Evolutionary conservation across 2,888 invertebrate genomes (phyloP).

Genomic region (Heliconius aoede): DNA sequence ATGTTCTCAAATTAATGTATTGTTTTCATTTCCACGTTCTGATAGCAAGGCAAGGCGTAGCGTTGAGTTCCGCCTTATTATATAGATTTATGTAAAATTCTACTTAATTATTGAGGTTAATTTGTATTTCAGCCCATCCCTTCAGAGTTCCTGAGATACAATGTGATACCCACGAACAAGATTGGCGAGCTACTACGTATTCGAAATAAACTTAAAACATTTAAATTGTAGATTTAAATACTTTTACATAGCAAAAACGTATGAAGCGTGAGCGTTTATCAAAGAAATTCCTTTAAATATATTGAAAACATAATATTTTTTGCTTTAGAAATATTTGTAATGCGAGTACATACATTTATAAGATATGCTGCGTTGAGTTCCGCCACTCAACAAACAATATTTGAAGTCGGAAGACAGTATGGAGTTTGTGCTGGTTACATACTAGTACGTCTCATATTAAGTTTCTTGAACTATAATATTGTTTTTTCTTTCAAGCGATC

Average conservation of each 20-base stretch:
- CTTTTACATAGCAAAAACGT: neutral
- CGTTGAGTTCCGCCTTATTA: too few species aligned
- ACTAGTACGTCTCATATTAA: too few species aligned
- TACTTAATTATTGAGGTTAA: neutral
- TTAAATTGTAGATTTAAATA: constrained; percentile 14
- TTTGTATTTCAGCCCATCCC: constrained; percentile 54
- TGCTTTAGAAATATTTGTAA: neutral
- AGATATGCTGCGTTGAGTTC: neutral
- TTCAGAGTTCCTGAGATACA: constrained; percentile 53
- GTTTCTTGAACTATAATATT: too few species aligned
- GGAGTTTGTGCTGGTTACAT: too few species aligned
- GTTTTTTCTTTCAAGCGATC: too few species aligned
- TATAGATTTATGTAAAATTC: too few species aligned
- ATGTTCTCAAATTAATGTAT: too few species aligned
- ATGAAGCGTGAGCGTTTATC: too few species aligned
- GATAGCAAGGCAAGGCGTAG: too few species aligned
- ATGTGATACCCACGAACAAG: constrained; percentile 47
- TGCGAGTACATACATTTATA: neutral
- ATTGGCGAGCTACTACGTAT: constrained; percentile 47
- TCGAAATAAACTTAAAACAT: constrained; percentile 35
- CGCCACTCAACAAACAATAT: neutral
- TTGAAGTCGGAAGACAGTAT: neutral
- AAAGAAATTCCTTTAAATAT: neutral
- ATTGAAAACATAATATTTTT: neutral
- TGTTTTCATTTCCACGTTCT: too few species aligned